A percentile compares a stretch with the other conserved stretches of the same genome.
These are phyloP conservation scores for Bembecia ichneumoniformis DNA, from an alignment of 2,888 invertebrate species.

Conservation along the genomic window DNA sequence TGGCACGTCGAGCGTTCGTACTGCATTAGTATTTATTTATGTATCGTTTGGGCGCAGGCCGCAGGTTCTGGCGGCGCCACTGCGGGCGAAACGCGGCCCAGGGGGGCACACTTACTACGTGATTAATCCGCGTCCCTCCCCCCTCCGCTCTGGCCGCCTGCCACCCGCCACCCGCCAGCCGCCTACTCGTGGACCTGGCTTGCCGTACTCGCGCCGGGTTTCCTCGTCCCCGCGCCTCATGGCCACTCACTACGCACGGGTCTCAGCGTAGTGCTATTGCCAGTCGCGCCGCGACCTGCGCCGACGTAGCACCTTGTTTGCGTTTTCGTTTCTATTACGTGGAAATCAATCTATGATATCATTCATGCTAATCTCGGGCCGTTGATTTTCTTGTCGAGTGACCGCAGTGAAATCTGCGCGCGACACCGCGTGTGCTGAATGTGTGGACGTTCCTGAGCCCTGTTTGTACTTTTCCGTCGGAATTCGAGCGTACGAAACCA, in stretches of 20 bases:
- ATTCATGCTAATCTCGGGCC: constrained; percentile 64
- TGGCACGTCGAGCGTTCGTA: constrained; percentile 59
- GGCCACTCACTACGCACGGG: constrained; percentile 71
- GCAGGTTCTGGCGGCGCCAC: constrained; percentile 51
- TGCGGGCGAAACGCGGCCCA: constrained; percentile 35
- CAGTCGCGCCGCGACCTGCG: constrained; percentile 69
- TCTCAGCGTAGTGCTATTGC: constrained; percentile 60
- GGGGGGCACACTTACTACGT: constrained; percentile 70
- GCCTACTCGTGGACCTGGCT: constrained; percentile 33
- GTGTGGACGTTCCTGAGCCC: constrained; percentile 52
- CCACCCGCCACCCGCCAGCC: constrained; percentile 26
- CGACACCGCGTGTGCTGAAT: constrained; percentile 61
- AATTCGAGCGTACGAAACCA: constrained; percentile 50
- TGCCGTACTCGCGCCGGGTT: constrained; percentile 70
- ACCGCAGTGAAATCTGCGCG: constrained; percentile 48
- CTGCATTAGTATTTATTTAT: constrained; percentile 68
- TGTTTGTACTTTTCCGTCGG: constrained; percentile 56
- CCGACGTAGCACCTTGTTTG: constrained; percentile 44
- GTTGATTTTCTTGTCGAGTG: constrained; percentile 63
- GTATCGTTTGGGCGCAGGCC: constrained; percentile 59
- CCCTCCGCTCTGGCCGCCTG: constrained; percentile 20
- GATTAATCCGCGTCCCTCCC: constrained; percentile 58
- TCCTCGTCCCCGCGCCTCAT: constrained; percentile 73
- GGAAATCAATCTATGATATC: constrained; percentile 46
- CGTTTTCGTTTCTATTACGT: constrained; percentile 21